A percentile compares a stretch with the other conserved stretches of the same genome.
phyloP scores from a whole-genome alignment of 1,140 invertebrate genomes.

The Trichoplusia ni region DNA sequence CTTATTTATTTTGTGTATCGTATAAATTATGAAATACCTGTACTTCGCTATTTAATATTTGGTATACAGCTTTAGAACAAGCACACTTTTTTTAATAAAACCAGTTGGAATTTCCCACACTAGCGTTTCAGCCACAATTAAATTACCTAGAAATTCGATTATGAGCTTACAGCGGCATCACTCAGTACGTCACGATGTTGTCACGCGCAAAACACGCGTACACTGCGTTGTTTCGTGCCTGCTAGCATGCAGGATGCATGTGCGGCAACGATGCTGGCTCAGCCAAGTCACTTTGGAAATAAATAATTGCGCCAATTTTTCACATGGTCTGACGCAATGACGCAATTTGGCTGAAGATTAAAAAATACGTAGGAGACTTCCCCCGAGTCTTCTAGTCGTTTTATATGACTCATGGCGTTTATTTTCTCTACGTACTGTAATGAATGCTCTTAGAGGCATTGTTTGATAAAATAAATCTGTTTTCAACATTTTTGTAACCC shows the following conservation, averaged over 20 bases:
- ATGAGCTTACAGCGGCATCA: slow-evolving; percentile 18
- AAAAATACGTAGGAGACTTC: neutral
- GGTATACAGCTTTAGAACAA: no score
- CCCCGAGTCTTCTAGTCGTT: neutral
- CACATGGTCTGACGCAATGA: slow-evolving; percentile 16
- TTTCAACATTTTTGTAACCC: no score
- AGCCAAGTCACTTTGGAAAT: slow-evolving; percentile 14
- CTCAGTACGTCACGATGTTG: slow-evolving; percentile 45
- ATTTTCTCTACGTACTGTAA: no score
- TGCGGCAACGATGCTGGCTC: slow-evolving; percentile 2
- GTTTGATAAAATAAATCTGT: no score
- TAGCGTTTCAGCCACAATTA: slow-evolving; percentile 3
- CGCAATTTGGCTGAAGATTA: neutral
- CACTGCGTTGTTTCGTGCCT: slow-evolving; percentile 22
- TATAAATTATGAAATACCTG: no score
- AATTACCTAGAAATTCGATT: slow-evolving; percentile 14
- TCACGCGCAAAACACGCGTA: slow-evolving; percentile 58
- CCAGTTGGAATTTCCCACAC: no score
- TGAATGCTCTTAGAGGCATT: no score
- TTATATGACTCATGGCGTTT: neutral
- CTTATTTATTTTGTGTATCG: no score
- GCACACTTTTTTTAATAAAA: no score
- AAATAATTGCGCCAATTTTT: slow-evolving; percentile 7
- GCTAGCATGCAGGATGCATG: slow-evolving; percentile 17
- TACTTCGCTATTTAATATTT: no score